Base-by-base conservation (phyloP, 2,888 invertebrate species). In the Agelastica alni region DNA sequence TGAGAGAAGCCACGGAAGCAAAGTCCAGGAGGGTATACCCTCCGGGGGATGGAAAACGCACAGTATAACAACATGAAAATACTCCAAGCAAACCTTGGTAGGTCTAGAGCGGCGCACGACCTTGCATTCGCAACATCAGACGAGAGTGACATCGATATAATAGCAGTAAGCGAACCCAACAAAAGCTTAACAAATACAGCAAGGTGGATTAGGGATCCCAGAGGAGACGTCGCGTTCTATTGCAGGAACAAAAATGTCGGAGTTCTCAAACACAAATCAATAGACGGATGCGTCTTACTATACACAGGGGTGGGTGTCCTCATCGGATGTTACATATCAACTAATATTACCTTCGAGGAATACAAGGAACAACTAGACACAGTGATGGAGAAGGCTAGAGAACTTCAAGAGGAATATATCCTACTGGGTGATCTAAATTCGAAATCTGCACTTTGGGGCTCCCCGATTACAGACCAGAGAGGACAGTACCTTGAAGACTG, bases 91-190 rank as follows among this genome's bases (percentile, higher is more conserved):
- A 45, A 51, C 12, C 12, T 45, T 7, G 28, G 43, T 4, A 43
- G 51, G 12, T 16, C 28, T 7, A 22, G 22, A n/a, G 17, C 14
- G 9, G 58, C 56, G 4, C 53, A 60, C 28, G 58, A 60, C 12
- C 9, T 60, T 7, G 34, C 46, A 0, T 31, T 18, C 5, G 49
- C 43, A 9, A 39, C 18, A 1, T 53, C 56, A 9, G 10, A 9
- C 10, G 31, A 39, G 22, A 12, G 30, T 6, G 28, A 30, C 6
- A 37, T 26, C 4, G 60, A 60, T 17, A 10, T 61, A 2, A 30
- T 58, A 3, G 18, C 56, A 10, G 22, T 49, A 1, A 47, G 47
- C 12, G 56, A 61, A 30, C 58, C 56, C 1, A 58, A 55, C 45
- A 42, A 16, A 10, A 42, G 17, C 4, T 9, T 51, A 2, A 7